These are phyloP conservation scores for Gymnogyps californianus DNA, from an alignment of 2,113 vertebrate genomes.

Conservation along the genomic window DNA sequence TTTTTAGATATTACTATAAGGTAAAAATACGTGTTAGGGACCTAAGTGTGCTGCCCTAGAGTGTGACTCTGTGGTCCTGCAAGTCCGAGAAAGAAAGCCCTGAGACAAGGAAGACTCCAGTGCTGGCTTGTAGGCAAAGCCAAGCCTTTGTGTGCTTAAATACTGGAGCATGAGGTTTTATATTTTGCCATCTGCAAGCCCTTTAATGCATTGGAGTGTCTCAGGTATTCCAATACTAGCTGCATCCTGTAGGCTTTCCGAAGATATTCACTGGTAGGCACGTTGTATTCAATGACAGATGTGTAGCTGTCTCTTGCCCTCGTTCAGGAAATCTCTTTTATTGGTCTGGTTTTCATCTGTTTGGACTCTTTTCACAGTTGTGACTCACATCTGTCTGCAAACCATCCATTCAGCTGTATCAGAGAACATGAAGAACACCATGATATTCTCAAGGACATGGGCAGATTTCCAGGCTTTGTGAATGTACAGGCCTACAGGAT, in stretches of 20 bases:
- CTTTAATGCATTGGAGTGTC: neutral
- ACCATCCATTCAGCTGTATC: neutral
- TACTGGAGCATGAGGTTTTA: neutral
- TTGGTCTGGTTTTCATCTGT: neutral
- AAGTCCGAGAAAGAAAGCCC: neutral
- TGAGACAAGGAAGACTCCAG: neutral
- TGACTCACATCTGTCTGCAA: neutral
- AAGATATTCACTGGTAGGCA: neutral
- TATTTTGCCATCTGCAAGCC: neutral
- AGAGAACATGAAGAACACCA: neutral
- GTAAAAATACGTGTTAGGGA: neutral
- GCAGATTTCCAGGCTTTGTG: neutral
- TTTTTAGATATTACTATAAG: neutral
- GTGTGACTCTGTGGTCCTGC: neutral
- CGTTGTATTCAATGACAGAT: neutral
- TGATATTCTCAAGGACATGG: neutral
- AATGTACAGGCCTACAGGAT: neutral
- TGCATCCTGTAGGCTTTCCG: neutral
- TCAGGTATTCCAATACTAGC: neutral
- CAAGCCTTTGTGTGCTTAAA: neutral
- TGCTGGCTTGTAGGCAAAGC: neutral
- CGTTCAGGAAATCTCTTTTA: neutral
- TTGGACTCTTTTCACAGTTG: neutral
- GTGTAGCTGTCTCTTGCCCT: neutral
- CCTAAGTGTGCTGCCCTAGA: fast-evolving